These are phyloP conservation scores for Calliopum simillimum DNA, from an alignment of 2,888 invertebrate species.

Conservation along the genomic window DNA sequence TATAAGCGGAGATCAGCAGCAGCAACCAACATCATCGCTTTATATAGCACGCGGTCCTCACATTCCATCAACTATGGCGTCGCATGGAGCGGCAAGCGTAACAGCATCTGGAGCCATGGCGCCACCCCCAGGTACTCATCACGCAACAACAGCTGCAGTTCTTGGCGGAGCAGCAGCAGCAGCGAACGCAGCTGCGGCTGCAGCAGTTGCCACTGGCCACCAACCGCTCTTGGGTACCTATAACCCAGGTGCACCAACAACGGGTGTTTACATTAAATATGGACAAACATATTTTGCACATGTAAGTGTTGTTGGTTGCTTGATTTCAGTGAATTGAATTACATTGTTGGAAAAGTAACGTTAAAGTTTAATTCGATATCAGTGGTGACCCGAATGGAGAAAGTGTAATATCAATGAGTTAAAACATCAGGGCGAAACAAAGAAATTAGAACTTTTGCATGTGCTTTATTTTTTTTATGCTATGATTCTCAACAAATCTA, in stretches of 20 bases:
- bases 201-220: slow-evolving; percentile 58
- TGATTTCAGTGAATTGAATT: no score
- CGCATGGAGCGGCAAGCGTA: slow-evolving; percentile 50
- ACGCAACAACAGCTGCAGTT: slow-evolving; percentile 51
- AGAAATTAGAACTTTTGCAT: no score
- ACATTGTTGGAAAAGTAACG: no score
- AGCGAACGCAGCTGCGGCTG: slow-evolving; percentile 58
- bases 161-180: slow-evolving; percentile 54
- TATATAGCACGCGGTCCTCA: slow-evolving; percentile 63
- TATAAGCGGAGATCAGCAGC: slow-evolving; percentile 41
- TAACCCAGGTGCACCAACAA: slow-evolving; percentile 66
- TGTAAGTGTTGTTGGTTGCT: no score
- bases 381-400: no score
- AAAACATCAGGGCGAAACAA: no score
- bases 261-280: slow-evolving; percentile 67
- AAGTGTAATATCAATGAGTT: no score
- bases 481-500: no score
- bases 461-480: no score
- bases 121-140: slow-evolving; percentile 45
- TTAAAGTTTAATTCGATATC: no score
- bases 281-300: slow-evolving; percentile 67
- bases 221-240: slow-evolving; percentile 69
- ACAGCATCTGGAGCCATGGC: slow-evolving; percentile 54
- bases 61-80: slow-evolving; percentile 63
- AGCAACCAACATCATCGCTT: slow-evolving; percentile 53